Conservation (phyloP, 2,797 vertebrate species). For the Sandelia bainsii region DNA sequence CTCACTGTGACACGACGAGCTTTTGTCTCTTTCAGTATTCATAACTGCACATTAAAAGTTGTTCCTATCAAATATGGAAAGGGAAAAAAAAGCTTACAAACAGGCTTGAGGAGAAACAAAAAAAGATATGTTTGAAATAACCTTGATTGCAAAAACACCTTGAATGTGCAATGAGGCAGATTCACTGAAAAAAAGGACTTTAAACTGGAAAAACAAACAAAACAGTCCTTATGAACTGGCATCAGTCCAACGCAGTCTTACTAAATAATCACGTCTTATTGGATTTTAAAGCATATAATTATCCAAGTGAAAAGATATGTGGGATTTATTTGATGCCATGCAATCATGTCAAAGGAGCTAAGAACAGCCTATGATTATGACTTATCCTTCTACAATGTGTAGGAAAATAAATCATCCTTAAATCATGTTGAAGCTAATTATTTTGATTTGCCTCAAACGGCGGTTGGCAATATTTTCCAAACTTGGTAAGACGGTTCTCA, state of each 20-base stretch:
- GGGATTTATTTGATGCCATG: not conserved
- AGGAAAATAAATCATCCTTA: not conserved
- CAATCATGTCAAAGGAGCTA: not conserved
- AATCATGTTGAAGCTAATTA: constrained; percentile 12
- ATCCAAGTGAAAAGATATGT: not conserved
- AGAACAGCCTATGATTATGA: not conserved
- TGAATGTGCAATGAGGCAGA: not conserved
- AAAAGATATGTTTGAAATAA: not conserved
- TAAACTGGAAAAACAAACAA: not conserved
- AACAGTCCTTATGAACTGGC: not conserved
- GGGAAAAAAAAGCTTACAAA: not conserved
- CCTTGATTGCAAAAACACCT: not conserved
- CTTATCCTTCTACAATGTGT: not conserved
- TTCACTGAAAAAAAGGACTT: constrained; percentile 17
- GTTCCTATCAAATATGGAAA: not conserved
- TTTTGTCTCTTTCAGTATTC: not conserved
- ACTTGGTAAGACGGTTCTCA: not conserved
- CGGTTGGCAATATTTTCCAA: not conserved
- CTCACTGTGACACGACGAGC: not conserved
- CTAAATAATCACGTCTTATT: not conserved
- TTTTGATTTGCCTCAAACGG: constrained; percentile 2
- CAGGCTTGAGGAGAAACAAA: not conserved
- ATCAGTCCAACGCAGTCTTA: constrained; percentile 4
- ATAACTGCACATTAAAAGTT: not conserved
- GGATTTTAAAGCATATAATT: constrained; percentile 20